These are phyloP conservation scores for Metellina segmentata DNA, from an alignment of 2,888 invertebrate species.

Conservation along the genomic window DNA sequence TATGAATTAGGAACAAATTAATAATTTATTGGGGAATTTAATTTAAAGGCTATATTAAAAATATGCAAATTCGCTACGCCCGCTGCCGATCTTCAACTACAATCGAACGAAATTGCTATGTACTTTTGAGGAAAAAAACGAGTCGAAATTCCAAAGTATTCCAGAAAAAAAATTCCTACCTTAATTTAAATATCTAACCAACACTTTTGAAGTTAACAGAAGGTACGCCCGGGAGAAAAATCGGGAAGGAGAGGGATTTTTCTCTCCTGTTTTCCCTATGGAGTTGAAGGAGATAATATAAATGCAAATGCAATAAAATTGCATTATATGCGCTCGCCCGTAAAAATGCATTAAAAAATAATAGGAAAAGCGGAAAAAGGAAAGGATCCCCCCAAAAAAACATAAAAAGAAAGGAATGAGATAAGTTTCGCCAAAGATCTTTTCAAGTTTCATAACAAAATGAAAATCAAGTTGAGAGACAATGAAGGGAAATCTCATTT, in stretches of 20 bases:
- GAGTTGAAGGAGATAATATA: slow-evolving; percentile 73
- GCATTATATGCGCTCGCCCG: slow-evolving; percentile 75
- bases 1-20: slow-evolving; percentile 60
- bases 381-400: not conserved
- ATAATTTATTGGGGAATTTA: slow-evolving; percentile 70
- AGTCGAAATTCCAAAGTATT: slow-evolving; percentile 50
- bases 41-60: slow-evolving; percentile 73
- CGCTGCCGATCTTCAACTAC: slow-evolving; percentile 2
- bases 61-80: slow-evolving; percentile 62
- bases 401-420: slow-evolving; percentile 34
- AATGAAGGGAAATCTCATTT: slow-evolving; percentile 65
- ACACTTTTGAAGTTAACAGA: slow-evolving; percentile 63
- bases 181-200: slow-evolving; percentile 68
- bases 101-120: slow-evolving; percentile 62
- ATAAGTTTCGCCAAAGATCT: slow-evolving; percentile 58
- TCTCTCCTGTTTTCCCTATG: slow-evolving; percentile 25
- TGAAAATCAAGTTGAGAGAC: slow-evolving; percentile 45
- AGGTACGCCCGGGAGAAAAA: slow-evolving; percentile 40
- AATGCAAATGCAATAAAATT: slow-evolving; percentile 77
- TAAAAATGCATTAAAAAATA: slow-evolving; percentile 74
- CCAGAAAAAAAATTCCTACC: slow-evolving; percentile 29
- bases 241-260: slow-evolving; percentile 5
- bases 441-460: slow-evolving; percentile 68
- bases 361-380: slow-evolving; percentile 32
- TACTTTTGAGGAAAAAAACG: slow-evolving; percentile 16